Conservation (phyloP, 2,888 invertebrate species). For the Malacosoma neustria region DNA sequence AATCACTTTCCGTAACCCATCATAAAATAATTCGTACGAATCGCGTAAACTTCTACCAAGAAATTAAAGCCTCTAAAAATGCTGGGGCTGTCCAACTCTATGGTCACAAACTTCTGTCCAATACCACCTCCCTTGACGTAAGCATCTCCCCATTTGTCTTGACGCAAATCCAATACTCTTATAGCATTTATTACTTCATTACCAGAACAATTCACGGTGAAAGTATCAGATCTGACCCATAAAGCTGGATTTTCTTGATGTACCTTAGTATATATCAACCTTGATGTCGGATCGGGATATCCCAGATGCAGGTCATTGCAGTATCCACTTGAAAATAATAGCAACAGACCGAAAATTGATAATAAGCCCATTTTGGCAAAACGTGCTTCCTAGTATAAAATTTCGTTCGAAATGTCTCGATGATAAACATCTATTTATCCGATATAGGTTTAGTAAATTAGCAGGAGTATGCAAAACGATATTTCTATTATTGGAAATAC, state of each 20-base stretch:
- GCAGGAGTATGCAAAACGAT: constrained; percentile 1
- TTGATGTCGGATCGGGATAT: constrained; percentile 19
- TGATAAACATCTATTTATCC: neutral
- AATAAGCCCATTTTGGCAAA: neutral
- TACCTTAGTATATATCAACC: constrained; percentile 42
- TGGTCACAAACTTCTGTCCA: constrained; percentile 43
- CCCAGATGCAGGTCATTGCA: constrained; percentile 36
- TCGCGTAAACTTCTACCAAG: constrained; percentile 44
- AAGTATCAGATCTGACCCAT: constrained; percentile 48
- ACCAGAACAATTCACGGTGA: constrained; percentile 33
- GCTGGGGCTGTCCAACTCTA: constrained; percentile 46
- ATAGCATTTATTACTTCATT: constrained; percentile 49
- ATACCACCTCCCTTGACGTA: constrained; percentile 47
- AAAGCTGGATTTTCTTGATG: constrained; percentile 47
- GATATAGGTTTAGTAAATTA: constrained; percentile 4
- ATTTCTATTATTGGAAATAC: constrained; percentile 4
- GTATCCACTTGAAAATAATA: constrained; percentile 1
- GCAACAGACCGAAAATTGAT: neutral
- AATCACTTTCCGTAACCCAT: neutral
- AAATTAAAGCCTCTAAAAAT: constrained; percentile 55
- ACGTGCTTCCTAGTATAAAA: neutral
- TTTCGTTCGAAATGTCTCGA: constrained; percentile 7
- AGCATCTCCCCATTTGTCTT: constrained; percentile 47
- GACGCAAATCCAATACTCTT: constrained; percentile 45
- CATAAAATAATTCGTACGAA: neutral